Base-by-base conservation (phyloP, 2,113 vertebrate species). In the Laterallus jamaicensis region DNA sequence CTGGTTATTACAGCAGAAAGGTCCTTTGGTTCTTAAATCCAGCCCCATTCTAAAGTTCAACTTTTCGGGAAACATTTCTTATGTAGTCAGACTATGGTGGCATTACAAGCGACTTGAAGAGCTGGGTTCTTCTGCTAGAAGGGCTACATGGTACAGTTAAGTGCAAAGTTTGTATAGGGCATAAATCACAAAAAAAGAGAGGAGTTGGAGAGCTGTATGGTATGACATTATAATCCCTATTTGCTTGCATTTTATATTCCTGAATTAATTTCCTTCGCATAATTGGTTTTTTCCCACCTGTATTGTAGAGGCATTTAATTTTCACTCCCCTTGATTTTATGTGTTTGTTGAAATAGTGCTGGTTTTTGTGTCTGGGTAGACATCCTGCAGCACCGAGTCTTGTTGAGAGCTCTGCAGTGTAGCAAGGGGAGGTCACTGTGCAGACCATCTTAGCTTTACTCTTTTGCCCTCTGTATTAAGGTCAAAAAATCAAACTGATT, bases 401-500 rank as follows among this genome's bases (percentile, higher is more conserved):
- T 50, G 13, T 19, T 93, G 63, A 84, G 79, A 31, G 32, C 63
- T 92, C 42, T 47, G 21, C 55, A 77, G 77, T 17, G 25, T 29
- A 76, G 63, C 55, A 56, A 84, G n/a, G 17, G 54, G 55, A 87
- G 79, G 82, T 49, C 37, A 47, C 63, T 20, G 15, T 86, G 52
- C 62, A 55, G 54, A 73, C 16, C 75, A 55, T 29, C 79, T 87
- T 40, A 92, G 74, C 59, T 93, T 94, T 93, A 85, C 58, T 91
- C 67, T 90, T 39, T 62, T 54, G 29, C 35, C 54, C 18, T 81
- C 69, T 66, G 3, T 73, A 19, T 88, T 94, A 82, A 90, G 78
- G 67, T 85, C 28, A 90, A 91, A 95, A 95, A 94, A 78, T 63
- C 62, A 85, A 92, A 82, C 40, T 73, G 25, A 77, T 95, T 85